Base-by-base conservation (phyloP, 2,888 invertebrate species). In the Lithophane socia region DNA sequence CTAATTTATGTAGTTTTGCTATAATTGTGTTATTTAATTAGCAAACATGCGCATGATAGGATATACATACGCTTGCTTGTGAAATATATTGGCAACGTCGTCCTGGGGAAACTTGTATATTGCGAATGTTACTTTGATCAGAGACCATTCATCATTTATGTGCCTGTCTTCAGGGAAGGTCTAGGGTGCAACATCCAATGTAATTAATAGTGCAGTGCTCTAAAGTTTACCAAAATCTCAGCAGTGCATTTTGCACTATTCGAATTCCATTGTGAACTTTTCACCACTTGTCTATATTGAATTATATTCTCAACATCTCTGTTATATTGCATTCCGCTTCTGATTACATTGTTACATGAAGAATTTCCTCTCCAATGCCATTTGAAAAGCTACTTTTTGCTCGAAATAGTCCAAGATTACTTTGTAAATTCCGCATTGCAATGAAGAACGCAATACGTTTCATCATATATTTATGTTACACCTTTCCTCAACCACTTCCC, bases 1-100 rank as follows among this genome's bases (percentile, higher is more conserved):
- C 2, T 42, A 68, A 58, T 58, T 24, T 66, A 44, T 61, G 24
- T 21, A 72, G 29, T 77, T 76, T 70, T 56, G 13, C 60, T 77
- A 64, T 86, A 74, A 75, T 74, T 72, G 18, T 78, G 44, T 70
- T 83, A 72, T 71, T 86, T 70, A 73, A 78, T 74, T 54, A 56
- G 49, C 37, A 56, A 63, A 44, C 52, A 24, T 52, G 42, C 47
- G 24, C 24, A 54, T 60, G 24, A 54, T 69, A 77, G 60, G 77
- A 82, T 85, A 47, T 44, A 47, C 18, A 24, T 24, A 18, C n/a
- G 47, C 42, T 77, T 56, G 58, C 54, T 75, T 85, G 69, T 49
- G 42, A 42, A 49, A 42, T 56, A 60, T 64, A 64, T 81, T 63
- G 42, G 67, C 58, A 83, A 63, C 52, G 21, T 82, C 52, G 21